Conservation (phyloP, 2,113 vertebrate genomes). For the Equus quagga region DNA sequence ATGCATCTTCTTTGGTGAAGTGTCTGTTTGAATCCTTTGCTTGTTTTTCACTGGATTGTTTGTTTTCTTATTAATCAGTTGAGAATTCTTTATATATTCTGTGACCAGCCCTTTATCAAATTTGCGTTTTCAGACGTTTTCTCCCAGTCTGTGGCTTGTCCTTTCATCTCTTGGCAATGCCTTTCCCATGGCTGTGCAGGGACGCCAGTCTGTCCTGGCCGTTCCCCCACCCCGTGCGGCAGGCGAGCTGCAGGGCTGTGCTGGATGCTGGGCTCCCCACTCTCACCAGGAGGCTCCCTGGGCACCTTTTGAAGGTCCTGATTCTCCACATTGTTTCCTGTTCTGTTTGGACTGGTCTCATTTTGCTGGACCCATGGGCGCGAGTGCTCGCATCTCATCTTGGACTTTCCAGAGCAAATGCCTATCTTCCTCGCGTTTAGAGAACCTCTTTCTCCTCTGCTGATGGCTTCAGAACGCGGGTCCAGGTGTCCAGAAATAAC, state of each 20-base stretch:
- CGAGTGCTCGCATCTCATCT: not conserved
- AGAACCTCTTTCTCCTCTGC: not conserved
- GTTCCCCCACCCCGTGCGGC: too few species aligned
- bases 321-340: not conserved
- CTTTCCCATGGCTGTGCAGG: not conserved
- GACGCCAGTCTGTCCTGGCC: too few species aligned
- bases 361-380: not conserved
- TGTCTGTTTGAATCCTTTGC: not conserved
- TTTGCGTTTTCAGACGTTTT: not conserved
- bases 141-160: not conserved
- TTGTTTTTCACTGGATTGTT: not conserved
- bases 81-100: not conserved
- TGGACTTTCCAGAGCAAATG: not conserved
- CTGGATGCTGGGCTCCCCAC: not conserved
- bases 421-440: not conserved
- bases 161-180: not conserved
- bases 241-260: not conserved
- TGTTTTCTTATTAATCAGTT: not conserved
- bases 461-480: not conserved
- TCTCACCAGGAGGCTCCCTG: not conserved
- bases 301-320: not conserved
- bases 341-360: not conserved
- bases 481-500: not conserved
- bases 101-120: not conserved
- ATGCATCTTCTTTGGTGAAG: not conserved